phyloP scores from a whole-genome alignment of 35 echinoderm and acorn worm species.

The Nesometra sesokonis region DNA sequence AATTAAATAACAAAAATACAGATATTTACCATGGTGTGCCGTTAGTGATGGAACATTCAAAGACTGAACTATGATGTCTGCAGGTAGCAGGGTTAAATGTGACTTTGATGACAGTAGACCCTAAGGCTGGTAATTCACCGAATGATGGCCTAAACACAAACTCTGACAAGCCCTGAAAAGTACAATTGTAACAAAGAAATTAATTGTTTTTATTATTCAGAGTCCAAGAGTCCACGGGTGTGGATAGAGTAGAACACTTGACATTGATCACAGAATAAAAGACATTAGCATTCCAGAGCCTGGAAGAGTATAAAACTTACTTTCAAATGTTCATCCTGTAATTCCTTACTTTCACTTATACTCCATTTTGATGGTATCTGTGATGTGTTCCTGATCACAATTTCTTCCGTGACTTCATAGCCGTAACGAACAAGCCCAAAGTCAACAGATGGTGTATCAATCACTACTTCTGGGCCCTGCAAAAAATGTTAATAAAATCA shows the following conservation, averaged over 20 bases:
- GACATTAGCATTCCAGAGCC: no score
- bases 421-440: conserved; percentile 73
- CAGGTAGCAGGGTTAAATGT: conserved; percentile 35
- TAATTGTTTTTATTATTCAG: no score
- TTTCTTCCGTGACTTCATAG: conserved; percentile 4
- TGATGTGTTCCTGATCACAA: conserved; percentile 57
- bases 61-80: conserved; percentile 41
- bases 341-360: conserved; percentile 66
- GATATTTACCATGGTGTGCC: conserved; percentile 52
- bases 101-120: conserved; percentile 42
- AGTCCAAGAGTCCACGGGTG: no score
- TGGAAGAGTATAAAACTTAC: no score
- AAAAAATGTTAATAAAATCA: neutral
- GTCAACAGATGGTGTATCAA: conserved; percentile 78
- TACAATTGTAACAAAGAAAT: neutral
- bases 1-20: no score
- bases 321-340: neutral
- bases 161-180: conserved; percentile 54
- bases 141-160: conserved; percentile 44
- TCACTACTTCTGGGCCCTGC: conserved; percentile 65
- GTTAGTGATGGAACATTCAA: conserved; percentile 56
- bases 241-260: no score
- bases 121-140: conserved; percentile 69
- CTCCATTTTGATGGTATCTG: conserved; percentile 62
- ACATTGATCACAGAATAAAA: no score